Conservation (phyloP, 2,888 invertebrate species). For the Fissipunctia ypsillon region DNA sequence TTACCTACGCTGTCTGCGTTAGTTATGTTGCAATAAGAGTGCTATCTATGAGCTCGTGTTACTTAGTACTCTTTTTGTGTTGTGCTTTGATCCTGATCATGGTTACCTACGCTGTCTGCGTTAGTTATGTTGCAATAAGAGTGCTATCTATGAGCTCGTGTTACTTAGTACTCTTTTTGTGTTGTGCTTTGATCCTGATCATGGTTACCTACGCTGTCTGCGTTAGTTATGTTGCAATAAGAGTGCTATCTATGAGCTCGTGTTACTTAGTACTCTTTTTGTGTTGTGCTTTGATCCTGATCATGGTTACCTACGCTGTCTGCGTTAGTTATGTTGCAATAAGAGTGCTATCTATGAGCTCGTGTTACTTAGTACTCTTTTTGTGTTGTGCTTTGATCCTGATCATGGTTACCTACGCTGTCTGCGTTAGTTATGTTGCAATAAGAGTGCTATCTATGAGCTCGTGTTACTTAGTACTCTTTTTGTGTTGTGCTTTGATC, state of each 20-base stretch:
- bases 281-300: neutral
- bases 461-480: constrained; percentile 3
- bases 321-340: constrained; percentile 26
- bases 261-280: constrained; percentile 7
- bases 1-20: neutral
- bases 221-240: constrained; percentile 25
- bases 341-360: constrained; percentile 7
- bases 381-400: neutral
- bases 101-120: neutral
- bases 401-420: neutral
- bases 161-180: constrained; percentile 1
- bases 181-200: neutral
- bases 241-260: constrained; percentile 6
- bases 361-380: constrained; percentile 4
- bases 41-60: constrained; percentile 18
- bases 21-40: constrained; percentile 23
- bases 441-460: constrained; percentile 17
- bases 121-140: constrained; percentile 23
- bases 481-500: neutral
- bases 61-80: neutral
- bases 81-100: neutral
- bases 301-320: neutral
- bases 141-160: constrained; percentile 12
- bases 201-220: neutral
- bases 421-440: constrained; percentile 17